Base-by-base conservation (phyloP, 2,113 vertebrate species). In the Cynoglossus semilaevis region DNA sequence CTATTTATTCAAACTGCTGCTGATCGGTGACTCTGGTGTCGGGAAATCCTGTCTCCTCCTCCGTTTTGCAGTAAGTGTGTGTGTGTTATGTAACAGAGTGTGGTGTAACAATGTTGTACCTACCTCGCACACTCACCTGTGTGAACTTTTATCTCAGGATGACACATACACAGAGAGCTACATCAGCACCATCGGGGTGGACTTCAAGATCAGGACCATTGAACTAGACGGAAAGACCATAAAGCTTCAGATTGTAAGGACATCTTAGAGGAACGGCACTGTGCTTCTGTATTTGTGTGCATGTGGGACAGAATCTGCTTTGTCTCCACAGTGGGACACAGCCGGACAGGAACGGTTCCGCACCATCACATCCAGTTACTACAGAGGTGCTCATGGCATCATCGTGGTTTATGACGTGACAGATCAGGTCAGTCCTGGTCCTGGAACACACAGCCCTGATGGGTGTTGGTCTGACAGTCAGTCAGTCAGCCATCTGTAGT, bases 181-280 rank as follows among this genome's bases (percentile, higher is more conserved):
- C 81, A 98, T 98, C 90, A 98, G 96, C 85, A 98, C 96, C 66
- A 98, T 98, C 74, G 96, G 96, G 51, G 96, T 98, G 88, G 96
- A 98, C 90, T 98, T 98, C 88, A 98, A 98, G 92, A 98, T 98
- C 91, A 92, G 96, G 90, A 98, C 96, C 87, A 97, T 98, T 91
- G 96, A 98, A 80, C 88, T 98, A 91, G 96, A 98, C 64, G 96
- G 95, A 41, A 98, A 98, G 91, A 98, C 96, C 79, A 97, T 98
- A 89, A 98, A 98, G 76, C 96, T 98, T 76, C 96, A 98, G 90
- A 98, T 98, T 81, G 96, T 98, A 92, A 96, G 96, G 38, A 41
- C 38, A 12, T 29, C 22, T 6, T 6, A 29, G 6, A 29, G 22
- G 22, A n/a, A 29, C 22, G 6, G 22, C 22, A 29, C 22, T 29